A percentile compares a stretch with the other conserved stretches of the same genome.
Evolutionary conservation across 2,113 vertebrate genomes (phyloP).

Genomic region (Xenus cinereus): DNA sequence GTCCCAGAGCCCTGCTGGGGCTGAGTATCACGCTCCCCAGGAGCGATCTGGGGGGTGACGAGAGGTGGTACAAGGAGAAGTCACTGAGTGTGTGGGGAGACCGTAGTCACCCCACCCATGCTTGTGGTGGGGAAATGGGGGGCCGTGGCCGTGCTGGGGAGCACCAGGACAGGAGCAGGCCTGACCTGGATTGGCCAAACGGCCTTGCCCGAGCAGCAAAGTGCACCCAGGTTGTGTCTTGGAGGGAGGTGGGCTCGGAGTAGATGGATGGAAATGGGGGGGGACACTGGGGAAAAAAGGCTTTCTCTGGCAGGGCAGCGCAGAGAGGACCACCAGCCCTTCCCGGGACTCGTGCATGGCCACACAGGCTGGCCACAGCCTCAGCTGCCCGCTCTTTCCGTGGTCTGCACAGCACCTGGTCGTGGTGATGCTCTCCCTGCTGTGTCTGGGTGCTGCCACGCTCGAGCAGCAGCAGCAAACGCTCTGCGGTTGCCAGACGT

Average conservation of each 20-base stretch:
- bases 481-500: accelerated
- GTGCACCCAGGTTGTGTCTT: accelerated
- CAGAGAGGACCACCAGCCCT: accelerated
- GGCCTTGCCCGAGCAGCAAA: background rate
- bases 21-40: background rate
- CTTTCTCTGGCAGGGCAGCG: background rate
- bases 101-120: accelerated
- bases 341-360: accelerated
- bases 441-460: background rate
- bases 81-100: background rate
- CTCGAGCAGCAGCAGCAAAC: accelerated
- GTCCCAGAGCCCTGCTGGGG: background rate
- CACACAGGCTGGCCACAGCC: background rate
- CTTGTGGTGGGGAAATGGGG: background rate
- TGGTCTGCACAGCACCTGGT: background rate
- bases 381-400: background rate
- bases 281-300: background rate
- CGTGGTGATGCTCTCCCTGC: accelerated
- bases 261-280: background rate
- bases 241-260: background rate
- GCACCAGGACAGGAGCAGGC: background rate
- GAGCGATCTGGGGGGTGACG: no score
- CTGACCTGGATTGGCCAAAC: background rate
- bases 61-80: background rate
- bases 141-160: accelerated